phyloP scores from a whole-genome alignment of 2,113 vertebrate species.

The Hippocampus comes region DNA sequence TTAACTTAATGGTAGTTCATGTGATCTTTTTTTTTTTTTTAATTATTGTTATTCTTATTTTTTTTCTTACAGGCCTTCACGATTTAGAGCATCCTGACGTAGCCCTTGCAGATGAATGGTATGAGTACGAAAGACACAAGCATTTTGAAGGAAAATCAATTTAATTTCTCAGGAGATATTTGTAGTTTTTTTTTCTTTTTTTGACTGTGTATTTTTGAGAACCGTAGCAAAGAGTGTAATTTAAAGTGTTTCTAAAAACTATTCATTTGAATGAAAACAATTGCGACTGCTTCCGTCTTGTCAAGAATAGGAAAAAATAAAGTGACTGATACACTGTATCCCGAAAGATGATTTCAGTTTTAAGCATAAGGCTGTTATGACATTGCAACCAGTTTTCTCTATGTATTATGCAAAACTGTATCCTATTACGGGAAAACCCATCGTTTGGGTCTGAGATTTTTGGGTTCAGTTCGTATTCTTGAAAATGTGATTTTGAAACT shows the following conservation, averaged over 20 bases:
- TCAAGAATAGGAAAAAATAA: neutral
- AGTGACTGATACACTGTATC: neutral
- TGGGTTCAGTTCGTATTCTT: neutral
- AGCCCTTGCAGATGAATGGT: conserved; percentile 95
- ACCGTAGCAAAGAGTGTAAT: too few relatives aligned
- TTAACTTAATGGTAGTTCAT: conserved; percentile 44
- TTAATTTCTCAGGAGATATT: neutral
- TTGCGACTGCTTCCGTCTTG: neutral
- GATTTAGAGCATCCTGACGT: conserved; percentile 99
- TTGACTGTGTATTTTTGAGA: neutral
- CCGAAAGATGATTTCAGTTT: neutral
- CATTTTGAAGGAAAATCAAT: neutral
- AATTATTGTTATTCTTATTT: conserved; percentile 1
- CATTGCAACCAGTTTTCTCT: neutral
- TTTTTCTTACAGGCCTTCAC: conserved; percentile 81
- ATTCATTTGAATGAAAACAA: neutral
- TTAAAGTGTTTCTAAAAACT: neutral
- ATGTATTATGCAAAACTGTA: neutral
- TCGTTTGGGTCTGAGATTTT: neutral
- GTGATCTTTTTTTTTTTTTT: neutral
- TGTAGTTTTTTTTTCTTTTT: neutral
- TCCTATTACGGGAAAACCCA: neutral
- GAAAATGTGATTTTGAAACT: neutral
- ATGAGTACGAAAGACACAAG: conserved; percentile 46
- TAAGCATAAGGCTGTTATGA: neutral